Base-by-base conservation (phyloP, 2,888 invertebrate genomes). In the Synanthedon formicaeformis region DNA sequence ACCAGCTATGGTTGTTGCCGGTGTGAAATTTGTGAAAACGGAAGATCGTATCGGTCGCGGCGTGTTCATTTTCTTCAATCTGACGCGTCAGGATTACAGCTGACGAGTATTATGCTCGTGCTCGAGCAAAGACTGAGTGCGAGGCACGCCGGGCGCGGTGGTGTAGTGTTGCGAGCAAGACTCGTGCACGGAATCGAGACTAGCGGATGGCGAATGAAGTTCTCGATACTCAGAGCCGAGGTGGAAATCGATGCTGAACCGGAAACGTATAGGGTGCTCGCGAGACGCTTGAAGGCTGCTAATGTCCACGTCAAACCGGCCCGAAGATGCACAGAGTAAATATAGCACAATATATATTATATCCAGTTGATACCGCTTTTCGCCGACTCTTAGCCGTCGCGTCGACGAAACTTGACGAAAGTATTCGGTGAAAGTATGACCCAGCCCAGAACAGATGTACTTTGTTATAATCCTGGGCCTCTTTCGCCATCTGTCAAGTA, bases 51-150 rank as follows among this genome's bases (percentile, higher is more conserved):
- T 79, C 53, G 73, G 78, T 56, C 81, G 77, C 58, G 86, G 85
- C 58, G 85, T 86, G 58, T 86, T 87, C 62, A 73, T 81, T 63
- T 86, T 81, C 75, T 82, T 80, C 71, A 87, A 87, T 66, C 64
- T 87, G 66, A 87, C 86, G 55, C 75, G 87, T 58, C 87, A 87
- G 69, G 87, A 87, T 64, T 74, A 86, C 64, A 87, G 87, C 87
- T 87, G 87, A 87, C 87, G 76, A 82, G 80, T 67, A 80, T 56
- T 63, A 87, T 87, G 87, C 86, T 87, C 85, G 80, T 86, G 40
- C 71, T 83, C 75, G 87, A 87, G 86, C 87, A 86, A 73, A 80
- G 78, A 76, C 75, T 87, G 64, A 79, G 75, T 72, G 79, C 80
- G 58, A 73, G 82, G 58, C 76, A 84, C 63, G 54, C 73, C 52